These are phyloP conservation scores for Heterotis niloticus DNA, from an alignment of 2,113 vertebrate species.

Conservation along the genomic window DNA sequence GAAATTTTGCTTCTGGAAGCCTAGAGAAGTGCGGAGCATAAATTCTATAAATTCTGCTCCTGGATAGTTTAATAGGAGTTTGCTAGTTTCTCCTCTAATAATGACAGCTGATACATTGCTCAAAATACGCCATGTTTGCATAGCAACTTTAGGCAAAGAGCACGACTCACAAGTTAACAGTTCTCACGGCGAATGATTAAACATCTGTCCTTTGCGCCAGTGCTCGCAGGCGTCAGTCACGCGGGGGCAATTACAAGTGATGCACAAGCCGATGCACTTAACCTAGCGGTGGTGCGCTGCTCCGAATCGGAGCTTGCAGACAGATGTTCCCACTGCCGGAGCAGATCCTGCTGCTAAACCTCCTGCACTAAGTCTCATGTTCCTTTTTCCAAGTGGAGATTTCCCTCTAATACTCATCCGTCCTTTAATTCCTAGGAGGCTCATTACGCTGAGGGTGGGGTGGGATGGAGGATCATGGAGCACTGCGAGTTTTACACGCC, in stretches of 20 bases:
- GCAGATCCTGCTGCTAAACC: constrained; percentile 1
- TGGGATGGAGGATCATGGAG: neutral
- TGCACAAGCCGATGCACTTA: neutral
- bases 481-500: neutral
- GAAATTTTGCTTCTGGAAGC: no score
- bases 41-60: no score
- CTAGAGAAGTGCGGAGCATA: no score
- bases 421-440: constrained; percentile 17
- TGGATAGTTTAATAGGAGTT: neutral
- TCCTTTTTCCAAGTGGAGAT: constrained; percentile 7
- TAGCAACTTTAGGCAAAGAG: neutral
- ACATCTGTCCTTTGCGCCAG: constrained; percentile 14
- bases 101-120: neutral
- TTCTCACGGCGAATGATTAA: constrained; percentile 8
- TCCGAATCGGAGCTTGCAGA: neutral
- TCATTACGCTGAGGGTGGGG: neutral
- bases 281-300: neutral
- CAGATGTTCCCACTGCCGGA: constrained; percentile 16
- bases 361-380: neutral
- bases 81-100: neutral
- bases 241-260: neutral
- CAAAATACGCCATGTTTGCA: neutral
- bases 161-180: neutral
- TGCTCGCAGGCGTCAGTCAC: neutral
- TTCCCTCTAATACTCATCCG: neutral